Percentiles rank a stretch among this genome's conserved stretches.
Evolutionary conservation across 2,888 invertebrate genomes (phyloP).

Genomic region (Erebia ligea): DNA sequence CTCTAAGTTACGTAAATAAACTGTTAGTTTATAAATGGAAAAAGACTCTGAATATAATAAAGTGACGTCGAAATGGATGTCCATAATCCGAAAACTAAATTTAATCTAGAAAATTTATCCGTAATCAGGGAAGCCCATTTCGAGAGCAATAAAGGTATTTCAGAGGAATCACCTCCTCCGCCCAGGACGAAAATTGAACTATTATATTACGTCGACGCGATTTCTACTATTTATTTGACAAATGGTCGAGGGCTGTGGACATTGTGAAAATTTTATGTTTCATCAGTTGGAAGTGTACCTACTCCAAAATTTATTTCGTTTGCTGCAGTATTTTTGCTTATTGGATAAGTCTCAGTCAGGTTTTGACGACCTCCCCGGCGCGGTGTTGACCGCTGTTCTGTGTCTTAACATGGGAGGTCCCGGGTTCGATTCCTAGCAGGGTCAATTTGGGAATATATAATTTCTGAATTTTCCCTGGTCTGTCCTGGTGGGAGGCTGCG

Average conservation of each 20-base stretch:
- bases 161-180: neutral
- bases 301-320: neutral
- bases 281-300: neutral
- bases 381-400: no score
- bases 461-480: no score
- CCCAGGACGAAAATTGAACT: conserved; percentile 18
- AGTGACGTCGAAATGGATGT: conserved; percentile 31
- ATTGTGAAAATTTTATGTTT: conserved; percentile 6
- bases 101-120: conserved; percentile 40
- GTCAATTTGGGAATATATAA: no score
- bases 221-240: conserved; percentile 18
- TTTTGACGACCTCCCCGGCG: no score
- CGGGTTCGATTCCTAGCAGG: no score
- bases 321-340: neutral
- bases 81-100: conserved; percentile 39
- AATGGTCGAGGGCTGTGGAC: conserved; percentile 1
- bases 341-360: neutral
- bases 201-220: conserved; percentile 18
- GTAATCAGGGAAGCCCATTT: conserved; percentile 36
- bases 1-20: no score
- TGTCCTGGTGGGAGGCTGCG: no score
- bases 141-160: conserved; percentile 13
- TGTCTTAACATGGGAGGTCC: no score
- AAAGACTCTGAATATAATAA: neutral
- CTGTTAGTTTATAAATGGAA: neutral